These are phyloP conservation scores for Cariama cristata DNA, from an alignment of 2,113 vertebrate species.

Conservation along the genomic window DNA sequence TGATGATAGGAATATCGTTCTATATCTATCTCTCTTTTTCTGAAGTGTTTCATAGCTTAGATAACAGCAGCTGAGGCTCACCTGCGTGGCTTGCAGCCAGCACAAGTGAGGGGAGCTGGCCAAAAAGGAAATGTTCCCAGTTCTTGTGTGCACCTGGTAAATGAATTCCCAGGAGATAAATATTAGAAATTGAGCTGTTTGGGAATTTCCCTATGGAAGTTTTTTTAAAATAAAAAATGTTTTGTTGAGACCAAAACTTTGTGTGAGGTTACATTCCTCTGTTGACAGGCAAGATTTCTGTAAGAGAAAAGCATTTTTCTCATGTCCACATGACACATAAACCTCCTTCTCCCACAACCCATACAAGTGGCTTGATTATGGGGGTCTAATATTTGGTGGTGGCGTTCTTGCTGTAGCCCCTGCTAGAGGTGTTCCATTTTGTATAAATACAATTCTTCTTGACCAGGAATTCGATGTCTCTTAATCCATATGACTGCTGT, in stretches of 20 bases:
- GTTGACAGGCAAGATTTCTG: neutral
- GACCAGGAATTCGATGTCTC: neutral
- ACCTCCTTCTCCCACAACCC: neutral
- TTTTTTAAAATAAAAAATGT: neutral
- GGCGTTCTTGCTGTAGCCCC: neutral
- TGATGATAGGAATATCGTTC: neutral
- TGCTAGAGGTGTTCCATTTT: neutral
- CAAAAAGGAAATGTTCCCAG: slow-evolving; percentile 48
- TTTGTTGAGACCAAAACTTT: neutral
- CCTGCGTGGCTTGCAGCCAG: slow-evolving; percentile 16
- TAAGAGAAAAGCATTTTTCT: neutral
- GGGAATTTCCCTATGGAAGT: neutral
- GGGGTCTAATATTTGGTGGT: neutral
- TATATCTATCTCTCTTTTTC: neutral
- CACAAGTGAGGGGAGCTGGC: neutral
- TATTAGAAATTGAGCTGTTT: neutral
- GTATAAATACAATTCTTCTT: neutral
- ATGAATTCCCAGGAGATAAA: slow-evolving; percentile 1
- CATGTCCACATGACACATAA: neutral
- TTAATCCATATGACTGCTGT: neutral
- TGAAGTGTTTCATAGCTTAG: slow-evolving; percentile 11
- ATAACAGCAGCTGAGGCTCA: slow-evolving; percentile 34
- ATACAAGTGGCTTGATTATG: neutral
- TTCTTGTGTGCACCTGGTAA: neutral
- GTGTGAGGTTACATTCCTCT: neutral